Percentiles rank a stretch among this genome's conserved stretches.
Conservation (phyloP, 2,797 vertebrate species). For the Manis crassicaudata region DNA sequence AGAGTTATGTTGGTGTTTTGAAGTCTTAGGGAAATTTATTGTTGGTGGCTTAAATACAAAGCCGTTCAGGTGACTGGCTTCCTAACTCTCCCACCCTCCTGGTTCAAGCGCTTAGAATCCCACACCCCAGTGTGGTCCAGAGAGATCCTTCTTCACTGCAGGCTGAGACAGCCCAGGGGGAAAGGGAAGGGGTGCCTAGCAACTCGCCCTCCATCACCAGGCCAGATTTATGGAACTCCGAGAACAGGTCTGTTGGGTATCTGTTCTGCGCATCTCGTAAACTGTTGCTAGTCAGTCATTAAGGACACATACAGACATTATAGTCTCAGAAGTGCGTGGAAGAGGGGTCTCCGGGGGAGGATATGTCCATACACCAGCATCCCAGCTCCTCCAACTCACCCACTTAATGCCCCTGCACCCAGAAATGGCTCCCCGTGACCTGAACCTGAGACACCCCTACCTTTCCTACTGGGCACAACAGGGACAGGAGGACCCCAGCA, state of each 20-base stretch:
- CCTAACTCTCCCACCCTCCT: neutral
- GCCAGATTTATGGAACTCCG: neutral
- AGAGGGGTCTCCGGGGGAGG: neutral
- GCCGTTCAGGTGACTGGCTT: neutral
- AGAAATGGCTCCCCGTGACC: neutral
- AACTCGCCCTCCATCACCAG: neutral
- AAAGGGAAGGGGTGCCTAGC: neutral
- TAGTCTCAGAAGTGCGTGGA: neutral
- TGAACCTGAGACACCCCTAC: neutral
- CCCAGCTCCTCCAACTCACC: neutral
- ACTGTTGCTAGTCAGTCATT: neutral
- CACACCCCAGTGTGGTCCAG: neutral
- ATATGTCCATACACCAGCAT: accelerated
- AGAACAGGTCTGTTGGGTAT: neutral
- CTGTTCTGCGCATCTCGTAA: accelerated
- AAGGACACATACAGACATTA: neutral
- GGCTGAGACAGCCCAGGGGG: neutral
- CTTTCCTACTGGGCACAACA: too few relatives aligned
- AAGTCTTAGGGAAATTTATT: neutral
- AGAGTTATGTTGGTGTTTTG: neutral
- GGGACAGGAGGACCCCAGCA: too few relatives aligned
- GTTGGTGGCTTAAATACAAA: neutral
- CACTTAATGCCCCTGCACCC: neutral
- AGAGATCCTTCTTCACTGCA: neutral
- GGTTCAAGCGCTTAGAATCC: neutral